These are phyloP conservation scores for Paradoxurus hermaphroditus DNA, from an alignment of 2,113 vertebrate species.

Conservation along the genomic window DNA sequence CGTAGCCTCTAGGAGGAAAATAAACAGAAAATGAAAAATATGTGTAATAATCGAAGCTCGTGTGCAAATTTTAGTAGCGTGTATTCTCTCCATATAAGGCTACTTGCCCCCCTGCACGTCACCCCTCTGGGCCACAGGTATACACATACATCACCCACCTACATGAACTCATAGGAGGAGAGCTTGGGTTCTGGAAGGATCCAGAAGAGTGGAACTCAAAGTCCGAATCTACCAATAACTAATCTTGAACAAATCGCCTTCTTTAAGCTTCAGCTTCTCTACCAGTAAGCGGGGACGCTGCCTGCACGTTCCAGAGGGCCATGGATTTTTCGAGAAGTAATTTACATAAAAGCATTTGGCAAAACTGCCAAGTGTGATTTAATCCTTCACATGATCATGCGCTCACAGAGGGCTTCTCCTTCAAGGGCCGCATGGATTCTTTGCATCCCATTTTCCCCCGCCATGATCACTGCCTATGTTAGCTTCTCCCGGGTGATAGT, in stretches of 20 bases:
- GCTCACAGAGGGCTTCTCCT: not conserved
- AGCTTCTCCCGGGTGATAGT: not conserved
- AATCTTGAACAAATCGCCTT: not conserved
- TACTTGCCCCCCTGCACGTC: fast-evolving
- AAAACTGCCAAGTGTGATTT: not conserved
- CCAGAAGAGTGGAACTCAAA: not conserved
- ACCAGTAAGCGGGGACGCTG: not conserved
- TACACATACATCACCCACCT: not conserved
- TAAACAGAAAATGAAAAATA: conserved; percentile 32
- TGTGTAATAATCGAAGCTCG: conserved; percentile 10
- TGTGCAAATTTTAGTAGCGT: not conserved
- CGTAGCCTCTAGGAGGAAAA: conserved; percentile 56
- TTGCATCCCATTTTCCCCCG: not conserved
- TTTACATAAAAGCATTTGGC: not conserved
- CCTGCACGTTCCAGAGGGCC: not conserved
- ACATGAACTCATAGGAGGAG: fast-evolving
- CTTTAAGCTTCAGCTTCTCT: not conserved
- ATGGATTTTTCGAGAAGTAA: not conserved
- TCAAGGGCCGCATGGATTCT: fast-evolving
- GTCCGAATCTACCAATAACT: not conserved
- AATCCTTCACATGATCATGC: fast-evolving
- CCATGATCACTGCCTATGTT: fast-evolving
- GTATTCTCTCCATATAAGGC: not conserved
- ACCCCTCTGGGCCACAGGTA: not conserved
- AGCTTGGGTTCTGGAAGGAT: not conserved